A percentile compares a stretch with the other conserved stretches of the same genome.
phyloP scores from a whole-genome alignment of 2,888 invertebrate genomes.

The Agelastica alni region DNA sequence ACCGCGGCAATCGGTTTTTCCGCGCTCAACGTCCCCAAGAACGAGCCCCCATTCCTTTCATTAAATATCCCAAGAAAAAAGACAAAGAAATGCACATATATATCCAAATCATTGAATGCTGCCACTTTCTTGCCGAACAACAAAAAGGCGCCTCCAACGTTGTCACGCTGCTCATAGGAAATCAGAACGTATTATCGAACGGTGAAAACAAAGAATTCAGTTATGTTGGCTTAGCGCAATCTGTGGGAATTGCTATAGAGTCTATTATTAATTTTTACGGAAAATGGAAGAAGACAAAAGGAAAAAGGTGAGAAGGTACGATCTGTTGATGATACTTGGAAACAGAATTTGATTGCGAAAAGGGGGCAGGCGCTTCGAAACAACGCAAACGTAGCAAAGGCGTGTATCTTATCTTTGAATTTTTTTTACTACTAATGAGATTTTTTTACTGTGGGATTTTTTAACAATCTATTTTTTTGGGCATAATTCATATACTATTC shows the following conservation, averaged over 20 bases:
- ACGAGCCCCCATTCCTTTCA: conserved; percentile 69
- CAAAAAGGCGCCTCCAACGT: conserved; percentile 64
- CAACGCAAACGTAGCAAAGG: too few species aligned
- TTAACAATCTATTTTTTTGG: conserved; percentile 33
- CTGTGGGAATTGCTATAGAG: conserved; percentile 81
- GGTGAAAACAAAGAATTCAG: conserved; percentile 70
- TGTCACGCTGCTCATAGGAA: conserved; percentile 79
- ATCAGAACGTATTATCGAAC: conserved; percentile 48
- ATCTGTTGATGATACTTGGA: conserved; percentile 16
- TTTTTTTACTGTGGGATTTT: conserved; percentile 29
- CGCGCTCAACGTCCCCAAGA: conserved; percentile 87
- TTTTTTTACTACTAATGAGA: conserved; percentile 34
- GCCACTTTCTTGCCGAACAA: conserved; percentile 72
- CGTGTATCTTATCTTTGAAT: conserved; percentile 25
- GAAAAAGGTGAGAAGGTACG: conserved; percentile 61
- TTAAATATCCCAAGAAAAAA: conserved; percentile 78
- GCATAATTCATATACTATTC: conserved; percentile 35
- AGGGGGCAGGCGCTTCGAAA: conserved; percentile 21
- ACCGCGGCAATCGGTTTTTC: conserved; percentile 84
- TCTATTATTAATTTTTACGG: conserved; percentile 81
- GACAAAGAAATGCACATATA: conserved; percentile 74
- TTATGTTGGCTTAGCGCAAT: conserved; percentile 75
- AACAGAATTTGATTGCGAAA: conserved; percentile 25
- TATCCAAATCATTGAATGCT: conserved; percentile 83
- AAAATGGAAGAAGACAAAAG: conserved; percentile 81